Evolutionary conservation across 2,797 vertebrate genomes (phyloP).

Genomic region (Mustela erminea): DNA sequence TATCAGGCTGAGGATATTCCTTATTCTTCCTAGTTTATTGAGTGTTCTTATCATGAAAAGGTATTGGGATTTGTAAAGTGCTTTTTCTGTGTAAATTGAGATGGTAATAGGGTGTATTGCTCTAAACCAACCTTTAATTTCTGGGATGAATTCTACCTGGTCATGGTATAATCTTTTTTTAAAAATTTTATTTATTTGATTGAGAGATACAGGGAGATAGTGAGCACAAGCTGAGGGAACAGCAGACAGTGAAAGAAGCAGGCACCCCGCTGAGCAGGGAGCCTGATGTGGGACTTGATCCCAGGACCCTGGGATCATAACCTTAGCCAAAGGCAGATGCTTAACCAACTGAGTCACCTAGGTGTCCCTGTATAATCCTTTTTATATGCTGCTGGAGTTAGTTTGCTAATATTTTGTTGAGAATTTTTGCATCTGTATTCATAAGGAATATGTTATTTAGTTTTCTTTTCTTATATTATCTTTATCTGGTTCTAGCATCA

Average conservation of each 20-base stretch:
- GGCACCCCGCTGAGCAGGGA: too few relatives aligned
- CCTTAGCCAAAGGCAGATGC: too few relatives aligned
- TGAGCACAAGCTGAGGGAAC: too few relatives aligned
- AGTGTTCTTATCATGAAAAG: background rate
- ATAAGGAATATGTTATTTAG: background rate
- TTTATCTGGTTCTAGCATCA: background rate
- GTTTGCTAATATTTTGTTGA: conserved; percentile 9
- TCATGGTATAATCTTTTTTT: background rate
- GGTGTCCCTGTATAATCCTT: background rate
- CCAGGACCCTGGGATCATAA: too few relatives aligned
- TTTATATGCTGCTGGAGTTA: background rate
- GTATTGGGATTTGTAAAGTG: background rate
- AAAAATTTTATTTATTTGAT: too few relatives aligned
- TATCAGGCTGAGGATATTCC: background rate
- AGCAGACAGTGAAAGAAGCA: too few relatives aligned
- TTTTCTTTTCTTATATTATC: conserved; percentile 12
- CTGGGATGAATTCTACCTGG: conserved; percentile 13
- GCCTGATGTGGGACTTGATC: too few relatives aligned
- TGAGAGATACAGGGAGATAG: too few relatives aligned
- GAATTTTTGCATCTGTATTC: conserved; percentile 24
- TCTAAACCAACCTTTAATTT: background rate
- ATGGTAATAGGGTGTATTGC: background rate
- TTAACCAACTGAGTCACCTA: too few relatives aligned
- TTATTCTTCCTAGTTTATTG: background rate
- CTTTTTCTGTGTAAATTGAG: background rate